These are phyloP conservation scores for Fopius arisanus DNA, from an alignment of 1,140 invertebrate species.

Conservation along the genomic window DNA sequence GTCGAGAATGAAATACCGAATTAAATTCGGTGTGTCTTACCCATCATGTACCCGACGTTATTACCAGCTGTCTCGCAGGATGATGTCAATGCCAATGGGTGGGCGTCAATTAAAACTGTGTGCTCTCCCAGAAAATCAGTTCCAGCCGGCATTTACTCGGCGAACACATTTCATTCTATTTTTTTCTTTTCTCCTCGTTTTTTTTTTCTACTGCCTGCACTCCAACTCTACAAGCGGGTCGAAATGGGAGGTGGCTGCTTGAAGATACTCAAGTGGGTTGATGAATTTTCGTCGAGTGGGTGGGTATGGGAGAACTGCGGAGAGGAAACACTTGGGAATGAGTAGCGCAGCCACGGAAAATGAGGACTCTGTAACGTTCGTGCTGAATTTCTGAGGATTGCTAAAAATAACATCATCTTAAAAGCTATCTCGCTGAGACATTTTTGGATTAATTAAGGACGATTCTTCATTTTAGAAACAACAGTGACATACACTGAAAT, in stretches of 20 bases:
- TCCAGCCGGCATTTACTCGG: neutral
- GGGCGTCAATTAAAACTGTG: neutral
- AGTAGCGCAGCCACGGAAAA: neutral
- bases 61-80: neutral
- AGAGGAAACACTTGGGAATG: neutral
- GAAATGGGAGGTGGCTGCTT: neutral
- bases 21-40: neutral
- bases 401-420: constrained; percentile 9
- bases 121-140: neutral
- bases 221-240: too few relatives aligned
- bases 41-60: too few relatives aligned
- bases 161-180: neutral
- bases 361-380: constrained; percentile 6
- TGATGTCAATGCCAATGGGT: neutral
- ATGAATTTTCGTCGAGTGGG: constrained; percentile 19
- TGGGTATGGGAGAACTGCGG: neutral
- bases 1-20: neutral
- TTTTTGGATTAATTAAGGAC: neutral
- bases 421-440: neutral
- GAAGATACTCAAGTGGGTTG: constrained; percentile 20
- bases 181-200: neutral
- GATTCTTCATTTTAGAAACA: neutral
- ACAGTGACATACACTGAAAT: neutral
- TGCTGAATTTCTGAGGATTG: neutral
- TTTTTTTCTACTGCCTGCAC: neutral